Evolutionary conservation across 2,797 vertebrate species (phyloP).

Genomic region (Tympanoctomys barrerae): DNA sequence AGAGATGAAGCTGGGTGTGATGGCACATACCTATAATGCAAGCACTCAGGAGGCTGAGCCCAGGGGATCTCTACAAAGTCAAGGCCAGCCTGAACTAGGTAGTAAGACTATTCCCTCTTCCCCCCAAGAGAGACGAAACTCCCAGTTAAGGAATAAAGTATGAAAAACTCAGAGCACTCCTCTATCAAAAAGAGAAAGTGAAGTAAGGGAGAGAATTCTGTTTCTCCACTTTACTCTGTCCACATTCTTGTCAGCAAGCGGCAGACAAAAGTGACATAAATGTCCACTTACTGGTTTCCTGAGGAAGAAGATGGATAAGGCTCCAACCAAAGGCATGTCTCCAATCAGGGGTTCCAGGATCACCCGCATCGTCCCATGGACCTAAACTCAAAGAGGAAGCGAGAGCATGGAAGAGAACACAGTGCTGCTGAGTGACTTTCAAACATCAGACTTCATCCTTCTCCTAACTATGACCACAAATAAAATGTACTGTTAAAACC

Average conservation of each 20-base stretch:
- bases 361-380: conserved; percentile 95
- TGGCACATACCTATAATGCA: not conserved
- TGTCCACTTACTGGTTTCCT: conserved; percentile 95
- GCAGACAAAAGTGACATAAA: not conserved
- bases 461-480: conserved; percentile 5
- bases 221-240: not conserved
- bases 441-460: not conserved
- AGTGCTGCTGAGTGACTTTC: not conserved
- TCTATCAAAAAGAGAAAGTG: not conserved
- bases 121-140: not conserved
- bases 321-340: conserved; percentile 97
- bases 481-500: conserved; percentile 50
- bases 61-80: not conserved
- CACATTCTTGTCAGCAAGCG: not conserved
- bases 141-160: not conserved
- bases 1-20: not conserved
- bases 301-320: conserved; percentile 96
- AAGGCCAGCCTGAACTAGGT: not conserved
- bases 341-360: conserved; percentile 98
- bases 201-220: not conserved
- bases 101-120: not conserved
- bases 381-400: conserved; percentile 86
- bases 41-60: not conserved
- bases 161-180: not conserved
- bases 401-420: not conserved